Evolutionary conservation across 1,140 invertebrate species (phyloP), one percentile per base, ranked within the genome.

Genomic region (Calycopis cecrops): DNA sequence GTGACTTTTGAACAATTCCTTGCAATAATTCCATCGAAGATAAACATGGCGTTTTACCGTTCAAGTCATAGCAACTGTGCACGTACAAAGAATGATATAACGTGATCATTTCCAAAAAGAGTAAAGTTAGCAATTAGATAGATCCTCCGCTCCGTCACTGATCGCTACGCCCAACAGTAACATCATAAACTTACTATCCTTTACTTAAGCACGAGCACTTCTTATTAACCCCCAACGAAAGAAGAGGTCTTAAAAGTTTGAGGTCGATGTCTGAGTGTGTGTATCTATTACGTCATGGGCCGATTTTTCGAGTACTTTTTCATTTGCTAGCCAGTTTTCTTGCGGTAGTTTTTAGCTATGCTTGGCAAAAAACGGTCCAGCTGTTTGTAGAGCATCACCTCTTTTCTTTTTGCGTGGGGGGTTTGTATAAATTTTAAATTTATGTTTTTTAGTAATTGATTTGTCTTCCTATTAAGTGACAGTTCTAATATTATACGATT

Each of bases 11-110:
- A 76, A 82, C 81, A 85, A 85, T 83, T 85, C 79, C 81, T 71
- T 81, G 62, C 73, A 65, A 79, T 71, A 85, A 85, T 81, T 85
- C 79, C 79, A 64, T 82, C 65, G 69, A 73, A 67, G 61, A 60
- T 56, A 59, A 28, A 63, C 62, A 59, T 53, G 59, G 57, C 60
- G 55, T 50, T 35, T 14, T 35, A 53, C 33, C 42, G 58, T 49
- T 57, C 57, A 65, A 59, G 57, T 62, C 42, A 52, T 48, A 35
- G 54, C 48, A 57, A 35, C 33, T 34, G 42, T 53, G 59, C 40
- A 54, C 21, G 52, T 55, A 59, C 49, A 35, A 21, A 53, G 40
- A 48, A 56, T 52, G 50, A 55, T 48, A 52, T 48, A 28, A 55
- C 48, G 65, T 60, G 67, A 65, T 60, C 49, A 62, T 67, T 54